These are phyloP conservation scores for Molanna angustata DNA, from an alignment of 2,888 invertebrate species.

Conservation along the genomic window DNA sequence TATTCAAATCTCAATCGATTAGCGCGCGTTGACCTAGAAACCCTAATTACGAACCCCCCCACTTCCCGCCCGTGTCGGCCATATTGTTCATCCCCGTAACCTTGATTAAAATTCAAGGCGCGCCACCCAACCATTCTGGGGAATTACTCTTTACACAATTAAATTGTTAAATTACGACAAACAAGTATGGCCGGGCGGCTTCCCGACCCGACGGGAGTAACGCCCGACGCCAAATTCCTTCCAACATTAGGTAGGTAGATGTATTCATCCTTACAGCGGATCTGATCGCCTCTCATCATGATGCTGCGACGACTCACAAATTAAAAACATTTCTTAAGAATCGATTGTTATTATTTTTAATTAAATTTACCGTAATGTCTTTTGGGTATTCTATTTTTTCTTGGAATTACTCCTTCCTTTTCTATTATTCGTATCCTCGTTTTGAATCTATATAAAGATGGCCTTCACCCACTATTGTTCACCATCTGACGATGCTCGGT, in stretches of 20 bases:
- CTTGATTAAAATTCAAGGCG: constrained; percentile 33
- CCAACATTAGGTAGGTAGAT: constrained; percentile 4
- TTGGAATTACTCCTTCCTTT: too few species aligned
- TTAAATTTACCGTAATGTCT: too few species aligned
- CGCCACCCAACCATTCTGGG: constrained; percentile 15
- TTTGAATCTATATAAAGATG: too few species aligned
- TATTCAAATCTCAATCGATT: constrained; percentile 28
- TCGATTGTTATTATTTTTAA: too few species aligned
- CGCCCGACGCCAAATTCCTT: constrained; percentile 10
- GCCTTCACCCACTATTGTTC: too few species aligned
- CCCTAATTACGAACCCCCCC: constrained; percentile 26
- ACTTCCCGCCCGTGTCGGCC: background rate
- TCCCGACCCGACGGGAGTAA: constrained; percentile 25
- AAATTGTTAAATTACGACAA: constrained; percentile 33
- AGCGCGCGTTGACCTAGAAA: constrained; percentile 29
- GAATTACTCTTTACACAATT: constrained; percentile 33
- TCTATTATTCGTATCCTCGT: too few species aligned
- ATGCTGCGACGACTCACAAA: background rate
- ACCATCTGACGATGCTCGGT: too few species aligned
- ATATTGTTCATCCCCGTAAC: constrained; percentile 21
- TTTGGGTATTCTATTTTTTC: too few species aligned
- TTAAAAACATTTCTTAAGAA: too few species aligned
- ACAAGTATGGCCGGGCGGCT: constrained; percentile 23
- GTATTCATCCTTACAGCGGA: background rate
- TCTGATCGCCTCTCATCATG: constrained; percentile 1